These are phyloP conservation scores for Crotalus tigris DNA, from an alignment of 2,113 vertebrate species.

Conservation along the genomic window DNA sequence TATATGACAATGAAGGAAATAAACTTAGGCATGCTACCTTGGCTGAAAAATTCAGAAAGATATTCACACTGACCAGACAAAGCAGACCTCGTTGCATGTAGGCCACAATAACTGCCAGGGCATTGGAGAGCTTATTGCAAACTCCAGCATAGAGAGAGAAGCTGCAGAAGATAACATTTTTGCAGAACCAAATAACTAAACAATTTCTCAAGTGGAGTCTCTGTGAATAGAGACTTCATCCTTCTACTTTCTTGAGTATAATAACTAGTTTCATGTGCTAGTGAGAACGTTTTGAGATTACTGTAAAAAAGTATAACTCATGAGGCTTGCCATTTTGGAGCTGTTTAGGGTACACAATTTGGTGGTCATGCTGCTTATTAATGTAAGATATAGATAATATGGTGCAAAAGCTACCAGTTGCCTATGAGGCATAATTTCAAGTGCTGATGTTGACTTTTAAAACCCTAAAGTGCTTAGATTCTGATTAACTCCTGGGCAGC, in stretches of 20 bases:
- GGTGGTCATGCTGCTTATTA: not conserved
- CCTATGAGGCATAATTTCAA: not conserved
- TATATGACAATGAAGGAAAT: not conserved
- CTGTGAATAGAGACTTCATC: not conserved
- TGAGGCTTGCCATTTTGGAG: not conserved
- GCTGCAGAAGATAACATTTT: not conserved
- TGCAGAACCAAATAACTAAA: not conserved
- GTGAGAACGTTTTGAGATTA: not conserved
- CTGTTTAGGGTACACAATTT: not conserved
- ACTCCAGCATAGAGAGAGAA: not conserved
- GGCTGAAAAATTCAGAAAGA: not conserved
- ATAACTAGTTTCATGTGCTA: not conserved
- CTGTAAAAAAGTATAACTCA: not conserved
- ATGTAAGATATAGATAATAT: not conserved
- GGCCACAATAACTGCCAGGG: not conserved
- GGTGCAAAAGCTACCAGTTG: not conserved
- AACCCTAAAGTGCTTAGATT: not conserved
- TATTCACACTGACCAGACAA: not conserved
- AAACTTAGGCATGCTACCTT: not conserved
- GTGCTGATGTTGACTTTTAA: not conserved
- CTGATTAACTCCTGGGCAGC: not conserved
- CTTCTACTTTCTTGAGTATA: not conserved
- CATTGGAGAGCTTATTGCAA: not conserved
- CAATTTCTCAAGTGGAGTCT: not conserved
- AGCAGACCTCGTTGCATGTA: not conserved